Evolutionary conservation across 2,888 invertebrate species (phyloP).

Genomic region (Micropterix aruncella): DNA sequence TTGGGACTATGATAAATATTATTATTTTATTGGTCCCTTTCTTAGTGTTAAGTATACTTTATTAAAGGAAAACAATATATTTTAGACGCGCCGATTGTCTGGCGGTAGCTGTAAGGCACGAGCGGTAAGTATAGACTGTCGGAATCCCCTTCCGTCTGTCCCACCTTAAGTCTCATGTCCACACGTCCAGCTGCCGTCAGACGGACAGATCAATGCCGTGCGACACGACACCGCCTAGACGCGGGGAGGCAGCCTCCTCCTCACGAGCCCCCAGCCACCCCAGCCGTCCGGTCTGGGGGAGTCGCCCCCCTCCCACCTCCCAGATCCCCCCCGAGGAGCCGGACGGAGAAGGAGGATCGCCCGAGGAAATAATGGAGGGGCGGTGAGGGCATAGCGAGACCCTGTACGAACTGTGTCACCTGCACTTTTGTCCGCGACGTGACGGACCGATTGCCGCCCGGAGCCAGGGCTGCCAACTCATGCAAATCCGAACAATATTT

Average conservation of each 20-base stretch:
- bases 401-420: conserved; percentile 18
- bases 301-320: neutral
- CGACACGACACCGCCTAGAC: conserved; percentile 9
- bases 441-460: neutral
- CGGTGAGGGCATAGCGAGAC: neutral
- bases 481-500: too few species aligned
- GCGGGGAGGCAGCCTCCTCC: neutral
- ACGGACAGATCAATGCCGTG: conserved; percentile 37
- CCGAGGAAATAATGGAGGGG: neutral
- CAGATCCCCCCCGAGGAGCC: neutral
- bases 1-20: too few species aligned
- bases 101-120: too few species aligned
- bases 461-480: neutral
- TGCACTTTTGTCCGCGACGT: conserved; percentile 36
- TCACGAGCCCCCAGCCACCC: neutral
- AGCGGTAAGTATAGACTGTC: too few species aligned
- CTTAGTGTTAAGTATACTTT: too few species aligned
- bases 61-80: too few species aligned
- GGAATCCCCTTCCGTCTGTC: too few species aligned
- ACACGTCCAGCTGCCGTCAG: conserved; percentile 24
- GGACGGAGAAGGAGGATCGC: neutral
- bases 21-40: too few species aligned
- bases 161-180: conserved; percentile 16
- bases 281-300: neutral
- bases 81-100: too few species aligned